Evolutionary conservation across 1,140 invertebrate genomes (phyloP).

Genomic region (Nilaparvata lugens): DNA sequence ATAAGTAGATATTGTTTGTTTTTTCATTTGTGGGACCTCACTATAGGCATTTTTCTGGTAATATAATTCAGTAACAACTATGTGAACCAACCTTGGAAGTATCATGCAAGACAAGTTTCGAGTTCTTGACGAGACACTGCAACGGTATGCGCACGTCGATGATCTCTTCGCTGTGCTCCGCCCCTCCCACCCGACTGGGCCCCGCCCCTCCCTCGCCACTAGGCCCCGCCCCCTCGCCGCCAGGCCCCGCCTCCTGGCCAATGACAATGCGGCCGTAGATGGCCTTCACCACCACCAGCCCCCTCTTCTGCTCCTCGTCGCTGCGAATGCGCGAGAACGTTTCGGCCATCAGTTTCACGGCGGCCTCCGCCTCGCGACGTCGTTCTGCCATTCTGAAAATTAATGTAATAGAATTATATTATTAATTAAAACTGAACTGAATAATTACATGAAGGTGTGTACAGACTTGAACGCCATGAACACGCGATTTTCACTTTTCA

Average conservation of each 20-base stretch:
- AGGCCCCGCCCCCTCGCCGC: neutral
- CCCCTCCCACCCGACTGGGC: neutral
- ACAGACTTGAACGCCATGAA: too few species aligned
- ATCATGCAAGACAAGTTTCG: slow-evolving; percentile 74
- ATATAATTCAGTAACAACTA: neutral
- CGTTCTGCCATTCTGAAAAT: slow-evolving; percentile 59
- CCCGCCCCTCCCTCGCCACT: slow-evolving; percentile 37
- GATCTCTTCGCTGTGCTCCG: slow-evolving; percentile 44
- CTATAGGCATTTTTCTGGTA: too few species aligned
- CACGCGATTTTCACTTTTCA: too few species aligned
- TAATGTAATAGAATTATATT: slow-evolving; percentile 7
- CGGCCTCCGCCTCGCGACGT: slow-evolving; percentile 71
- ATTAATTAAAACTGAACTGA: slow-evolving; percentile 3
- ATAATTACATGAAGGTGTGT: too few species aligned
- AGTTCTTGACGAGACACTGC: slow-evolving; percentile 89
- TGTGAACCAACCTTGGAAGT: slow-evolving; percentile 64
- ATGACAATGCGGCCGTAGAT: slow-evolving; percentile 59
- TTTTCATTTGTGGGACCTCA: too few species aligned
- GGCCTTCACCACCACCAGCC: slow-evolving; percentile 79
- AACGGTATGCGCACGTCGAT: slow-evolving; percentile 89
- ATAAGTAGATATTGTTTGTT: too few species aligned
- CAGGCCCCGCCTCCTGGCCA: neutral
- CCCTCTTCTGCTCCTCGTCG: slow-evolving; percentile 68
- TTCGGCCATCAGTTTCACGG: slow-evolving; percentile 79
- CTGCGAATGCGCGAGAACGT: slow-evolving; percentile 63